Percentiles rank a stretch among this genome's conserved stretches.
These are phyloP conservation scores for Conistra vaccinii DNA, from an alignment of 2,888 invertebrate genomes.

Conservation along the genomic window DNA sequence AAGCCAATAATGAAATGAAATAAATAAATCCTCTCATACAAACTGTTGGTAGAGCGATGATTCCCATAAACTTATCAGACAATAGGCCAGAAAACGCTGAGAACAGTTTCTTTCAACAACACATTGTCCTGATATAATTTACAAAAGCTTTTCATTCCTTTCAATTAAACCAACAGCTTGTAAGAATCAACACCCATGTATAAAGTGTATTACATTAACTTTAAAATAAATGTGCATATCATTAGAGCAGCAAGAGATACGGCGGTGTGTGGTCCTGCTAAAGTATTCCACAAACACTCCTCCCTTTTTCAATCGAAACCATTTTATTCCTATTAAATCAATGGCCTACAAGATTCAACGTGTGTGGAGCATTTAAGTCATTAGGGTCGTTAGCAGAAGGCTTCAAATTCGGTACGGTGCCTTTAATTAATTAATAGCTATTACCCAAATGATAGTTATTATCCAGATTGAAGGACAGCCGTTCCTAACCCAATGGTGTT, in stretches of 20 bases:
- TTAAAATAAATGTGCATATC: slow-evolving; percentile 89
- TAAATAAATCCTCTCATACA: slow-evolving; percentile 1
- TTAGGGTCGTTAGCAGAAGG: slow-evolving; percentile 83
- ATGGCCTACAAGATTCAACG: slow-evolving; percentile 79
- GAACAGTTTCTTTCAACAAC: slow-evolving; percentile 41
- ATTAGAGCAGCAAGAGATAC: slow-evolving; percentile 85
- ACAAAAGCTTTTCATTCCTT: slow-evolving; percentile 50
- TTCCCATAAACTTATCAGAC: slow-evolving; percentile 25
- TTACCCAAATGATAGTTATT: slow-evolving; percentile 84
- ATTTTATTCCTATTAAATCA: slow-evolving; percentile 84
- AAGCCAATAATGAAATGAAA: not conserved
- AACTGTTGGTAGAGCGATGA: not conserved
- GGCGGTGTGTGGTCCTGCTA: slow-evolving; percentile 86
- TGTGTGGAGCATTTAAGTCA: slow-evolving; percentile 84
- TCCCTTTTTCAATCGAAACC: slow-evolving; percentile 77
- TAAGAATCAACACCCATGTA: slow-evolving; percentile 70
- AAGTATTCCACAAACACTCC: slow-evolving; percentile 76
- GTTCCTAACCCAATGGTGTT: slow-evolving; percentile 68
- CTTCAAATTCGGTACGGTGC: slow-evolving; percentile 80
- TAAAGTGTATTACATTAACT: slow-evolving; percentile 75
- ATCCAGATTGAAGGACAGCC: slow-evolving; percentile 72
- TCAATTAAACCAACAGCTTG: slow-evolving; percentile 62
- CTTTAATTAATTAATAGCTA: slow-evolving; percentile 86
- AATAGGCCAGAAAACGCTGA: slow-evolving; percentile 34
- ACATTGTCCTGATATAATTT: slow-evolving; percentile 30